These are phyloP conservation scores for Iguana delicatissima DNA, from an alignment of 2,797 vertebrate genomes.

Conservation along the genomic window DNA sequence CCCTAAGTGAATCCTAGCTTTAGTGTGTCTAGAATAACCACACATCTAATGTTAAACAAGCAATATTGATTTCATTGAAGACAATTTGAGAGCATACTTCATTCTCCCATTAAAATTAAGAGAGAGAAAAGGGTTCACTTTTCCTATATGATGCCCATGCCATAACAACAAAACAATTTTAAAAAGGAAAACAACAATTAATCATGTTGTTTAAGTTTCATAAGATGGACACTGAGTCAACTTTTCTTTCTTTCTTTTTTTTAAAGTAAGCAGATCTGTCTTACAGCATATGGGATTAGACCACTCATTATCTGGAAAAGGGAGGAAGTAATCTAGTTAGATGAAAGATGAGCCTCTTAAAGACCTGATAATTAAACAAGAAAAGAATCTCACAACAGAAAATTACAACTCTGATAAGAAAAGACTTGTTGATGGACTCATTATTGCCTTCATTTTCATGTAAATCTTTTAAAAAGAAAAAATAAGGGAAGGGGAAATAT, in stretches of 20 bases:
- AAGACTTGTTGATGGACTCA: conserved; percentile 64
- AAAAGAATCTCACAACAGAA: conserved; percentile 65
- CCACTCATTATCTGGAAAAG: conserved; percentile 56
- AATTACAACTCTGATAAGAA: conserved; percentile 66
- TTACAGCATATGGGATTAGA: conserved; percentile 61
- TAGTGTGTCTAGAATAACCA: background rate
- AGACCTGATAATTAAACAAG: conserved; percentile 75
- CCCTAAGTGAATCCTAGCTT: background rate
- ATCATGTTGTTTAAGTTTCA: conserved; percentile 51
- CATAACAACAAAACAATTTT: conserved; percentile 25
- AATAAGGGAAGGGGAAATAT: conserved; percentile 27
- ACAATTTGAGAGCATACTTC: background rate
- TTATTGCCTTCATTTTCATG: conserved; percentile 55
- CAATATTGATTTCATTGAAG: conserved; percentile 7
- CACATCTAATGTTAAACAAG: background rate
- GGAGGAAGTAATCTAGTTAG: conserved; percentile 67
- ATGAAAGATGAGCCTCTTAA: conserved; percentile 73
- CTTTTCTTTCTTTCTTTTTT: conserved; percentile 18
- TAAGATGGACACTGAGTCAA: conserved; percentile 48
- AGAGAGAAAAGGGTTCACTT: background rate
- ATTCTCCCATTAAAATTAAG: conserved; percentile 6
- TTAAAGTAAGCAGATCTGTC: conserved; percentile 58
- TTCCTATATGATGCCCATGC: background rate
- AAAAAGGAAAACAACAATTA: conserved; percentile 25
- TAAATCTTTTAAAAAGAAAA: conserved; percentile 41